Evolutionary conservation across 2,113 vertebrate species (phyloP), one percentile per base, ranked within the genome.

Genomic region (Pseudopipra pipra): DNA sequence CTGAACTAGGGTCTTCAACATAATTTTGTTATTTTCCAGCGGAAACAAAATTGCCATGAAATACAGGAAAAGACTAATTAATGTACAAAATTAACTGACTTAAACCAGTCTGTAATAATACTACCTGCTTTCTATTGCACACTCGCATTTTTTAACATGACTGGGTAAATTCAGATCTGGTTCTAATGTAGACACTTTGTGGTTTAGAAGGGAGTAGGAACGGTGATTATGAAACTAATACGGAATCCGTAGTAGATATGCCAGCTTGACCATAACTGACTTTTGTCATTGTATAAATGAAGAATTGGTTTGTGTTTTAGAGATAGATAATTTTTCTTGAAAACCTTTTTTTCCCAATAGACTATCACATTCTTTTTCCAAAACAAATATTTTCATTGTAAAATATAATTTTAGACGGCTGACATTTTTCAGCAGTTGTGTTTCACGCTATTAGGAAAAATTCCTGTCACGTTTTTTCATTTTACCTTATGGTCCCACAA

Each of bases 311-410:
- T 59, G 4, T 73, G 9, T n/a, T 11, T 47, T 70, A 54, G 8
- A 84, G 12, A 14, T 12, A 11, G 27, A 43, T 47, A 28, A 21
- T 14, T 55, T 83, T 68, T 59, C 31, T n/a, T 30, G 8, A 21
- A 54, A 51, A 23, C 1, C 12, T 9, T 30, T 43, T 23, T 16
- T 8, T 35, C 2, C 8, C 5, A 5, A 2, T 13, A 11, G 15
- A 23, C 16, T 62, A 46, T 24, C 3, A 30, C 11, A 28, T 54
- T 66, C 4, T 74, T 82, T 76, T 70, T 30, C 6, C 4, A 82
- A 78, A 85, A n/a, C 5, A 46, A 80, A 22, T 1, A 16, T 31
- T 87, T 65, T 41, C 8, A 20, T 19, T 20, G 8, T 10, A 65
- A 89, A 71, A 78, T 39, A 4, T 8, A 0, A 66, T 61, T 93